phyloP scores from a whole-genome alignment of 2,888 invertebrate species.

The Dynastes maya region DNA sequence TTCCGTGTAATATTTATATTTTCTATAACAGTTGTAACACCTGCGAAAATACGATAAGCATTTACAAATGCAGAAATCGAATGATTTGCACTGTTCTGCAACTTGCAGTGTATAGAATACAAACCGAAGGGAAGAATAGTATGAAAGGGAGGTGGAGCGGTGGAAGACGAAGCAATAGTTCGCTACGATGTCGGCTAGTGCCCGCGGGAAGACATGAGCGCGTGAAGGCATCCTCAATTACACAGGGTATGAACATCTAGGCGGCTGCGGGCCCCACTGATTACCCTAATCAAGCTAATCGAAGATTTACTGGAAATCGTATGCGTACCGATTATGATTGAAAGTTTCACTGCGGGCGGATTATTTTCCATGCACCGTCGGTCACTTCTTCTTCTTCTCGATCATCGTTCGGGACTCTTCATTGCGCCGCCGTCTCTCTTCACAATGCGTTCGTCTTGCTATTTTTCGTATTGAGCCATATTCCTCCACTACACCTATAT shows the following conservation, averaged over 20 bases:
- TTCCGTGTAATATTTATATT: too few relatives aligned
- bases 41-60: too few relatives aligned
- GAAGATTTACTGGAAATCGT: slow-evolving; percentile 62
- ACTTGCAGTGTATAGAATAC: neutral
- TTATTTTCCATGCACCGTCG: slow-evolving; percentile 49
- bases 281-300: slow-evolving; percentile 66
- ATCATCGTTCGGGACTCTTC: neutral
- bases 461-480: neutral
- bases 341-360: slow-evolving; percentile 63
- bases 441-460: neutral
- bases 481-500: neutral
- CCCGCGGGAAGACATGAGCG: slow-evolving; percentile 59
- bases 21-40: too few relatives aligned
- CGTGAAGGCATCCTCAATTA: slow-evolving; percentile 63
- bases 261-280: slow-evolving; percentile 59
- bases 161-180: slow-evolving; percentile 1
- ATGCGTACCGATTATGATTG: slow-evolving; percentile 60
- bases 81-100: too few relatives aligned
- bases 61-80: too few relatives aligned
- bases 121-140: slow-evolving; percentile 21
- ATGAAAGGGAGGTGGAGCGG: slow-evolving; percentile 35
- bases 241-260: slow-evolving; percentile 57
- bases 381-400: slow-evolving; percentile 18
- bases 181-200: slow-evolving; percentile 48
- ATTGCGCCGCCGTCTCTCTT: neutral